These are phyloP conservation scores for Chinchilla lanigera DNA, from an alignment of 2,113 vertebrate genomes.

Conservation along the genomic window DNA sequence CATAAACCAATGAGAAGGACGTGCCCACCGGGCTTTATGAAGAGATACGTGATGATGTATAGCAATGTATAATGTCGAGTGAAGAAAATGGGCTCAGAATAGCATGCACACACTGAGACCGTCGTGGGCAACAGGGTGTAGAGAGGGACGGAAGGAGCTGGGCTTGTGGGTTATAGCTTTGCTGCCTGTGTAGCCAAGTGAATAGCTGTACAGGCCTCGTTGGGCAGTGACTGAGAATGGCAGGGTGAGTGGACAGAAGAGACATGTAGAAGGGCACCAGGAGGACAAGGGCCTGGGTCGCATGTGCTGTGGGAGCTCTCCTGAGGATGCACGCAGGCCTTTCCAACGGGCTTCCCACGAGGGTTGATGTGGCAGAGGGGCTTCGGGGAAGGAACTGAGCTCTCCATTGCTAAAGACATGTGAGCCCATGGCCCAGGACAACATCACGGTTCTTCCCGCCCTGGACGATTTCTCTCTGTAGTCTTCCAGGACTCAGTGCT, in stretches of 20 bases:
- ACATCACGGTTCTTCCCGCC: not conserved
- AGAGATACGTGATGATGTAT: not conserved
- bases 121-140: rapidly evolving
- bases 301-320: too few relatives aligned
- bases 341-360: not conserved
- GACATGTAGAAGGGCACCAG: not conserved
- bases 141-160: not conserved
- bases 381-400: not conserved
- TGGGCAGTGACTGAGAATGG: not conserved
- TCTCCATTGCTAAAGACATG: rapidly evolving
- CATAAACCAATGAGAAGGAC: not conserved
- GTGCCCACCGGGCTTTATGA: not conserved
- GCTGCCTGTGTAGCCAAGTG: not conserved
- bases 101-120: too few relatives aligned
- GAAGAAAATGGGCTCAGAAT: not conserved
- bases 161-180: not conserved
- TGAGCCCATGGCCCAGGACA: not conserved
- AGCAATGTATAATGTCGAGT: not conserved
- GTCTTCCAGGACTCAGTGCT: not conserved
- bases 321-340: not conserved
- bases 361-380: not conserved
- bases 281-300: not conserved
- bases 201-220: not conserved
- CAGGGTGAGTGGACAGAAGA: not conserved
- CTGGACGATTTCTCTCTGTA: not conserved